Conservation (phyloP, 2,888 invertebrate genomes). For the Embidobia sp. region DNA sequence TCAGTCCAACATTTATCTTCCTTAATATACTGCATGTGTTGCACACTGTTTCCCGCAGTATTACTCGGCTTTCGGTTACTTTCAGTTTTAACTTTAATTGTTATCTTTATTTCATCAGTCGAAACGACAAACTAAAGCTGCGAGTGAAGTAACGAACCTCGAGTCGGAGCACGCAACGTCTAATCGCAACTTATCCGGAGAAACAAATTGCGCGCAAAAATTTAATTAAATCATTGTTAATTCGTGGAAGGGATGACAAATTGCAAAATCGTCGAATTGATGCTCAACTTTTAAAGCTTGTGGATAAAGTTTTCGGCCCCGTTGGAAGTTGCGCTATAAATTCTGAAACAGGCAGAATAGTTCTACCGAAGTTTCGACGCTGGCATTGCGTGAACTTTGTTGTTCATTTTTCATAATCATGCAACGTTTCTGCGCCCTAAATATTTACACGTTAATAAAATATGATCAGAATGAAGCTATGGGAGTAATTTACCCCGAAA, state of each 20-base stretch:
- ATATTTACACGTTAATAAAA: too few relatives aligned
- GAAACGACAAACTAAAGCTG: background rate
- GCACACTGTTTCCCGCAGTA: background rate
- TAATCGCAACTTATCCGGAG: too few relatives aligned
- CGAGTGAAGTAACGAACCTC: background rate
- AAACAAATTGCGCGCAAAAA: background rate
- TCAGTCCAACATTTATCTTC: background rate
- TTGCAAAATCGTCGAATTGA: conserved; percentile 7
- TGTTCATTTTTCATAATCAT: background rate
- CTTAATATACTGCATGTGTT: conserved; percentile 2
- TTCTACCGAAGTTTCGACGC: conserved; percentile 5
- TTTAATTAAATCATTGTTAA: conserved; percentile 5
- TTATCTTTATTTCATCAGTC: background rate
- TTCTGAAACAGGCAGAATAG: background rate
- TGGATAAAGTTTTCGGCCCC: conserved; percentile 1
- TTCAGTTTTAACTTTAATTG: conserved; percentile 4
- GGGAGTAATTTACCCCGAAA: too few relatives aligned
- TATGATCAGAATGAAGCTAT: too few relatives aligned
- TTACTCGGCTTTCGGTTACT: background rate
- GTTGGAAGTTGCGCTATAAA: background rate
- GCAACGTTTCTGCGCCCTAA: background rate
- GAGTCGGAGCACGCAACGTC: too few relatives aligned
- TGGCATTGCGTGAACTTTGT: background rate
- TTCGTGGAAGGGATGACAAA: conserved; percentile 11
- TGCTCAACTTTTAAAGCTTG: conserved; percentile 15